Base-by-base conservation (phyloP, 2,113 vertebrate genomes). In the Ceyx margarethae region DNA sequence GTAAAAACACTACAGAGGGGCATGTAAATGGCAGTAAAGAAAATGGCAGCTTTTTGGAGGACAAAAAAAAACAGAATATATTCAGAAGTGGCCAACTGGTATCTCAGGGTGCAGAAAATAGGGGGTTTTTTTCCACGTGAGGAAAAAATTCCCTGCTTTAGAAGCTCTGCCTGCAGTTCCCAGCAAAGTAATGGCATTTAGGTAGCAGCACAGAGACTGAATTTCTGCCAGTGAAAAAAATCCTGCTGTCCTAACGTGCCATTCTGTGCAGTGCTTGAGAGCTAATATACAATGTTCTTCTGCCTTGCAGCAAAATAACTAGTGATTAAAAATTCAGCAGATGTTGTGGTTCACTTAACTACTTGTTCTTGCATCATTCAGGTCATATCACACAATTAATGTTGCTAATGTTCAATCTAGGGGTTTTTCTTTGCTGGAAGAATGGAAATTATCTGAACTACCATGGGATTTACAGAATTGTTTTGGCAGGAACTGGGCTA, bases 271-370 rank as follows among this genome's bases (percentile, higher is more conserved):
- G 69, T 33, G 78, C 89, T 95, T 94, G 90, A 91, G 87, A 95
- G 92, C 72, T 75, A 20, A 91, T 80, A 40, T 61, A 28, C 22
- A 77, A 33, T 77, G n/a, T 86, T 67, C 85, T 95, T 69, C 87
- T 94, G 94, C 87, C 82, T 95, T 62, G 80, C 82, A 95, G 94
- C 81, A 93, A 57, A 93, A 82, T 58, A 84, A 28, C 91, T 22
- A 79, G 76, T 83, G 85, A 95, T 96, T 96, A 94, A 95, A 95
- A 94, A 93, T 94, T 88, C 94, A 96, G 83, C 74, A 84, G 89
- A 91, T 91, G 87, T 66, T 86, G 88, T 95, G 79, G 68, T 85
- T 91, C 89, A 77, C 93, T 93, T 87, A 87, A 86, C 80, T 90
- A 35, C 78, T 92, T 91, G 87, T 50, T 87, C 76, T 95, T 91